Base-by-base conservation (phyloP, 2,888 invertebrate species). In the Busseola fusca region DNA sequence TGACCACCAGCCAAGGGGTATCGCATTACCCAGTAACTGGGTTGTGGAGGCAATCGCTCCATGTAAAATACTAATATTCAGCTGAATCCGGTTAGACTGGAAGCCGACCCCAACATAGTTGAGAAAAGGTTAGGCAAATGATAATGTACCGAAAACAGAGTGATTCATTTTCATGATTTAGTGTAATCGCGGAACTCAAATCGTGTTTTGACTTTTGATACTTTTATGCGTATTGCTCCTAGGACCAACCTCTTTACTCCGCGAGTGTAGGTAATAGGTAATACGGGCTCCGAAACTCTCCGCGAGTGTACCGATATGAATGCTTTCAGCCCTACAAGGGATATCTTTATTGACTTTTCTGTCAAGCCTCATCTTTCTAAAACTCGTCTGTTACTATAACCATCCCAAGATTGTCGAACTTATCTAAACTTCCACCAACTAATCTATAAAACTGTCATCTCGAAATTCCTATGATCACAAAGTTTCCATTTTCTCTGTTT, bases 391-490 rank as follows among this genome's bases (percentile, higher is more conserved):
- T 45, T 25, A 48, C 16, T n/a, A n/a, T n/a, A 56, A 21, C 50
- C 42, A 30, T 52, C 14, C n/a, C 30, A 64, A 37, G 7, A 54
- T 0, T 37, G 27, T 52, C 68, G 40, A 74, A 64, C 50, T 45
- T 40, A 21, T 40, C n/a, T 14, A 0, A 27, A 72, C 30, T 27
- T 37, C 1, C 2, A 30, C 34, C 14, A 76, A 56, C 25, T 50
- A 62, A 69, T 59, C 56, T 65, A 57, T 30, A 25, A 71, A 69
- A 57, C 45, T 48, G 37, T 59, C 52, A 69, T 72, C 25, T 12
- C 59, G 65, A 69, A n/a, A 42, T 68, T 58, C n/a, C 45, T 54
- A 58, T 48, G 45, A 67, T 59, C 30, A 59, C 48, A 73, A 72
- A 67, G 63, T 74, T 40, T 34, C 40, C 25, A 52, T 25, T 50